Percentiles rank a stretch among this genome's conserved stretches.
phyloP scores from a whole-genome alignment of 2,888 invertebrate species.

The Augiades crinisus region DNA sequence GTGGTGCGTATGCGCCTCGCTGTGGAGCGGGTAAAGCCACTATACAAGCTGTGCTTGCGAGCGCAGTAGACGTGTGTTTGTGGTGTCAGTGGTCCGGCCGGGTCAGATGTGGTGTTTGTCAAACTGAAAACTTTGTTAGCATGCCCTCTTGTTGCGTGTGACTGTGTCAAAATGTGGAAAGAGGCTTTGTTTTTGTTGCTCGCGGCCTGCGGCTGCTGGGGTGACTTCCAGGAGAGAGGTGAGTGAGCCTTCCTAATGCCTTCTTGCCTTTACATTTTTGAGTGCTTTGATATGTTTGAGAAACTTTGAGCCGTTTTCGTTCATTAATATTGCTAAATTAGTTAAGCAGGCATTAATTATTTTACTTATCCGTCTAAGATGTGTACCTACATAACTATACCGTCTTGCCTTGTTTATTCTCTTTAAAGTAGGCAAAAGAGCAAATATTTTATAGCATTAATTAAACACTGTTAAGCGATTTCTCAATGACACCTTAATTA shows the following conservation, averaged over 20 bases:
- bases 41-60: slow-evolving; percentile 58
- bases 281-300: slow-evolving; percentile 5
- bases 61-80: slow-evolving; percentile 51
- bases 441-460: slow-evolving; percentile 6
- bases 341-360: not conserved
- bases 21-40: slow-evolving; percentile 31
- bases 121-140: slow-evolving; percentile 49
- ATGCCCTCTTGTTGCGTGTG: slow-evolving; percentile 52
- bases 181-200: slow-evolving; percentile 43
- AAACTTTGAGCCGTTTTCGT: not conserved
- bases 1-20: slow-evolving; percentile 48
- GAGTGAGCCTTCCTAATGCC: slow-evolving; percentile 30
- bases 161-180: slow-evolving; percentile 61
- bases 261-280: not conserved
- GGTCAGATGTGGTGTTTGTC: slow-evolving; percentile 40
- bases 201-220: slow-evolving; percentile 42
- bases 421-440: not conserved
- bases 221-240: slow-evolving; percentile 72
- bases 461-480: slow-evolving; percentile 10
- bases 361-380: not conserved
- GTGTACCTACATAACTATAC: slow-evolving; percentile 2
- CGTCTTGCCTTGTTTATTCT: slow-evolving; percentile 5
- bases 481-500: slow-evolving; percentile 15
- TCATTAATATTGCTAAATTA: not conserved
- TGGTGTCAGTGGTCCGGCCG: slow-evolving; percentile 28